phyloP scores from a whole-genome alignment of 2,888 invertebrate species.

The Myathropa florea region DNA sequence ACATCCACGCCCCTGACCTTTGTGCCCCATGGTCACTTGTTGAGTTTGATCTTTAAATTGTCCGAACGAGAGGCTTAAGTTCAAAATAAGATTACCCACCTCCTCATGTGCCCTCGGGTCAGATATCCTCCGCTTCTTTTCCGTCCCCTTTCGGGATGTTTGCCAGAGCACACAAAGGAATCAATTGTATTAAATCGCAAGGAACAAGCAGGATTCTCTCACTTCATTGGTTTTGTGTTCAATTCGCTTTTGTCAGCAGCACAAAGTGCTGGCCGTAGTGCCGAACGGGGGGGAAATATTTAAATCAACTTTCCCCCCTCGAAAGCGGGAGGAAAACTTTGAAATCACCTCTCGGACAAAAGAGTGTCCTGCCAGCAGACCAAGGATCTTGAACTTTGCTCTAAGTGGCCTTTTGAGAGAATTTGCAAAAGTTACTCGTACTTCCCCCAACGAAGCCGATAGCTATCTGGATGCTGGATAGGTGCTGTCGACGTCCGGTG shows the following conservation, averaged over 20 bases:
- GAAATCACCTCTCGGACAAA: neutral
- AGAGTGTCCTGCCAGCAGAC: neutral
- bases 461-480: neutral
- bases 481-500: neutral
- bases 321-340: neutral
- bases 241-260: neutral
- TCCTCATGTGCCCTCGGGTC: neutral
- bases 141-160: neutral
- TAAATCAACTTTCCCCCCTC: neutral
- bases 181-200: constrained; percentile 15
- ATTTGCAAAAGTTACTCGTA: neutral
- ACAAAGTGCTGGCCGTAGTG: no score
- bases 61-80: neutral
- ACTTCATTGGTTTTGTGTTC: neutral
- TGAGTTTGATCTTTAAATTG: neutral
- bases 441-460: neutral
- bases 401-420: neutral
- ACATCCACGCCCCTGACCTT: neutral
- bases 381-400: neutral
- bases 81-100: neutral
- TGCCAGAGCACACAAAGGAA: neutral
- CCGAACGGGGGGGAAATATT: no score
- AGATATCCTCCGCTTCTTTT: neutral
- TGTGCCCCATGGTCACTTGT: neutral
- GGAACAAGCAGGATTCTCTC: neutral